phyloP scores from a whole-genome alignment of 2,888 invertebrate genomes.

The Lasioglossum calceatum region DNA sequence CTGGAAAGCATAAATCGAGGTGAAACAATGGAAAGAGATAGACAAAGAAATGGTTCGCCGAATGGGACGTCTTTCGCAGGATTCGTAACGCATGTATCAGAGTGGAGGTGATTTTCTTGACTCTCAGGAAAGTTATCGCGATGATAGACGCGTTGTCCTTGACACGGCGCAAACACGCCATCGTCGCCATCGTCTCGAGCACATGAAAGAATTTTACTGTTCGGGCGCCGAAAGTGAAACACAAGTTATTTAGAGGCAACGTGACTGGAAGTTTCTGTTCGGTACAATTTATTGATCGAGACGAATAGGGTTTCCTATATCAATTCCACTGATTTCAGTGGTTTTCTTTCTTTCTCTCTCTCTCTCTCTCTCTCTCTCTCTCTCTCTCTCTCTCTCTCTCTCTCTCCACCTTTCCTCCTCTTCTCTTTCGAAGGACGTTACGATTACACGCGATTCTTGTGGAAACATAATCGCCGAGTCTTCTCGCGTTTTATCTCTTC shows the following conservation, averaged over 20 bases:
- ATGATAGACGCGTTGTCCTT: slow-evolving; percentile 82
- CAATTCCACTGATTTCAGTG: not conserved
- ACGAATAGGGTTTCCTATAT: not conserved
- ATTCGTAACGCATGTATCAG: slow-evolving; percentile 25
- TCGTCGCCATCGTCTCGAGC: slow-evolving; percentile 48
- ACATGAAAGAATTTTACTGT: slow-evolving; percentile 71
- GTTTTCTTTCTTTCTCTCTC: not conserved
- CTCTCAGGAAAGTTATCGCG: slow-evolving; percentile 63
- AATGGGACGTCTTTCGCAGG: slow-evolving; percentile 27
- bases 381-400: too few relatives aligned
- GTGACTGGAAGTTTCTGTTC: slow-evolving; percentile 53
- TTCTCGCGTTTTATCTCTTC: not conserved
- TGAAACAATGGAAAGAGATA: not conserved
- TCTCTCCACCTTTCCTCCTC: not conserved
- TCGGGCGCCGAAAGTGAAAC: slow-evolving; percentile 77
- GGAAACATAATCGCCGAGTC: not conserved
- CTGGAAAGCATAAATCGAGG: not conserved
- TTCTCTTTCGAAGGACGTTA: not conserved
- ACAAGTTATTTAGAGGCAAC: slow-evolving; percentile 60
- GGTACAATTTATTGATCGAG: slow-evolving; percentile 2
- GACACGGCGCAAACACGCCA: slow-evolving; percentile 73
- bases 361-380: too few relatives aligned
- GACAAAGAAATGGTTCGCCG: not conserved
- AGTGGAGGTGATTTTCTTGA: slow-evolving; percentile 60
- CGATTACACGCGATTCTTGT: not conserved